phyloP scores from a whole-genome alignment of 35 echinoderm and acorn worm species.

The Lytechinus pictus region DNA sequence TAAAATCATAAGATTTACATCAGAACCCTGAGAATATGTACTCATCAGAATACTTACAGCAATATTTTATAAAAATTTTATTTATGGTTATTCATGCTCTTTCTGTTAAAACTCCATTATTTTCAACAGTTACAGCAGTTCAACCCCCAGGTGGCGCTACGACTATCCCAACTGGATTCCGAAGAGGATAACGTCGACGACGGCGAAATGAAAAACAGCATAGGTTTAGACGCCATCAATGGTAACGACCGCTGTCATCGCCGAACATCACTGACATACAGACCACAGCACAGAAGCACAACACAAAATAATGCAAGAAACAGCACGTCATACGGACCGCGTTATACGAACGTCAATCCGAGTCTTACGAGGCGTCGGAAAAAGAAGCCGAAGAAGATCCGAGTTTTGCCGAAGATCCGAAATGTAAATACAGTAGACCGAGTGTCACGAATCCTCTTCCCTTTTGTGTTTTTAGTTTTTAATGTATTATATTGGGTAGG shows the following conservation, averaged over 20 bases:
- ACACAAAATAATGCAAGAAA: not conserved
- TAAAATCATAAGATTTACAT: too few relatives aligned
- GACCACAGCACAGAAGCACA: constrained; percentile 21
- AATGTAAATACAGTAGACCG: constrained; percentile 85
- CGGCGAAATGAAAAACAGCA: constrained; percentile 48
- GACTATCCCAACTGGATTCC: constrained; percentile 72
- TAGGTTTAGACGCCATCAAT: constrained; percentile 63
- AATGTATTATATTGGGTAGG: constrained; percentile 87
- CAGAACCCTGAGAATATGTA: too few relatives aligned
- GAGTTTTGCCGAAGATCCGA: constrained; percentile 62
- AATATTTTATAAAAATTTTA: not conserved
- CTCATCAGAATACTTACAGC: too few relatives aligned
- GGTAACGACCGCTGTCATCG: constrained; percentile 52
- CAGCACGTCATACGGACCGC: constrained; percentile 20
- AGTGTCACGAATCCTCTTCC: constrained; percentile 74
- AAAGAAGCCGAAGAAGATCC: constrained; percentile 62
- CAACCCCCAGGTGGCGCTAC: constrained; percentile 74
- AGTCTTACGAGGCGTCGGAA: not conserved
- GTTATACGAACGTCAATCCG: not conserved
- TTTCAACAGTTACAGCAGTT: constrained; percentile 64
- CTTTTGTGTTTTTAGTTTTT: constrained; percentile 73
- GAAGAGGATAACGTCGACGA: constrained; percentile 59
- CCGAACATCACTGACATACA: constrained; percentile 34
- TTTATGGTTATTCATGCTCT: not conserved
- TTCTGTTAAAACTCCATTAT: not conserved